Conservation (phyloP, 1,140 invertebrate genomes). For the Agrilus planipennis region DNA sequence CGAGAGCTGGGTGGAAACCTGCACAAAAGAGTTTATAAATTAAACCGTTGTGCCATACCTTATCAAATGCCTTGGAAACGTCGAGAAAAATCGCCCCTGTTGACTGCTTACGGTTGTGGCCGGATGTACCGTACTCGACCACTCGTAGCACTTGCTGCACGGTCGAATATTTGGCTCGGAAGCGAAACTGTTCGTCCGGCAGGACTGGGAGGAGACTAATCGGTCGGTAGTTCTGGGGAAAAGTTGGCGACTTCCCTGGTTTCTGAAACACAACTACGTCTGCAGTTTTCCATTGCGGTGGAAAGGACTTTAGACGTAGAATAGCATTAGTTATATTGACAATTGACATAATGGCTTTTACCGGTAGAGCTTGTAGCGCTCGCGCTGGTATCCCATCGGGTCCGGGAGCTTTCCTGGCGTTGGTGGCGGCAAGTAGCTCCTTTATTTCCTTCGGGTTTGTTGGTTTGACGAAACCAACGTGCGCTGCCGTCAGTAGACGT, state of each 20-base stretch:
- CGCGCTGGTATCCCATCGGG: constrained; percentile 17
- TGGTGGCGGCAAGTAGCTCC: constrained; percentile 1
- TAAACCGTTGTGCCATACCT: constrained; percentile 21
- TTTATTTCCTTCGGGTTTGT: constrained; percentile 1
- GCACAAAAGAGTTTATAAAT: constrained; percentile 14
- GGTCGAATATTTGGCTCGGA: constrained; percentile 13
- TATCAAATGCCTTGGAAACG: constrained; percentile 25
- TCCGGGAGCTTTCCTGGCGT: constrained; percentile 15
- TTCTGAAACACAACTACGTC: constrained; percentile 30
- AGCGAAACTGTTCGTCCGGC: constrained; percentile 16
- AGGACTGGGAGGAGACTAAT: constrained; percentile 28
- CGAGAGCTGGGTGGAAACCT: not conserved
- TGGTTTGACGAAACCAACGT: not conserved
- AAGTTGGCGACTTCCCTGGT: constrained; percentile 25
- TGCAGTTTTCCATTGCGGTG: constrained; percentile 25
- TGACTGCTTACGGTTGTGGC: constrained; percentile 13
- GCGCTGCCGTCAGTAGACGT: not conserved
- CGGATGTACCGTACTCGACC: constrained; percentile 11
- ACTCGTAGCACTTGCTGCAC: constrained; percentile 16
- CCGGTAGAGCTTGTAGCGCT: constrained; percentile 14
- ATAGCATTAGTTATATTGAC: constrained; percentile 9
- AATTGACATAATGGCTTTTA: constrained; percentile 7
- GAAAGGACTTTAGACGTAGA: constrained; percentile 13
- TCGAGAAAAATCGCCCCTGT: constrained; percentile 18
- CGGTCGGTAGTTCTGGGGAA: constrained; percentile 24